Evolutionary conservation across 64 coral and sea anemone genomes (phyloP).

Genomic region (Dendrophyllia cribrosa): DNA sequence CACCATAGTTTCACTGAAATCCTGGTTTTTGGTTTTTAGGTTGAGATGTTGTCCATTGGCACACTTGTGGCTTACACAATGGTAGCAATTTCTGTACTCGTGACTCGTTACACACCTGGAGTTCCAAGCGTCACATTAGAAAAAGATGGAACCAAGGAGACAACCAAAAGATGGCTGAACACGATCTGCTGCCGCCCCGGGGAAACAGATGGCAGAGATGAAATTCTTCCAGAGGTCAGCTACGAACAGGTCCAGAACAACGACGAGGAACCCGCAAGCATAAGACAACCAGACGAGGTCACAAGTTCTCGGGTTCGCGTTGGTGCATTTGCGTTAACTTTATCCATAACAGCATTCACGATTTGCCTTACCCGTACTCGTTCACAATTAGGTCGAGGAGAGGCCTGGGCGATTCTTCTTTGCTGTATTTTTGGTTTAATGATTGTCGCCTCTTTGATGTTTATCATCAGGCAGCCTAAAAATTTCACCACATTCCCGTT

Average conservation of each 20-base stretch:
- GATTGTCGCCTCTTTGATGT: slow-evolving; percentile 32
- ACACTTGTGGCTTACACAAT: slow-evolving; percentile 66
- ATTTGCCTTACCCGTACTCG: slow-evolving; percentile 22
- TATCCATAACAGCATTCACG: not conserved
- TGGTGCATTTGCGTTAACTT: not conserved
- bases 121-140: slow-evolving; percentile 31
- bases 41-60: slow-evolving; percentile 75
- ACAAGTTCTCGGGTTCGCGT: slow-evolving; percentile 22
- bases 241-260: slow-evolving; percentile 17
- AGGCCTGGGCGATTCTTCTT: slow-evolving; percentile 52
- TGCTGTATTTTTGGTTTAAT: slow-evolving; percentile 58
- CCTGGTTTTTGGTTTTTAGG: not conserved
- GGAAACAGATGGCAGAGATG: not conserved
- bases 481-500: slow-evolving; percentile 64
- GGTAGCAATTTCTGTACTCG: slow-evolving; percentile 53
- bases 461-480: slow-evolving; percentile 53
- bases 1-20: too few species aligned
- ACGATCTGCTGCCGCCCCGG: slow-evolving; percentile 42
- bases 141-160: not conserved
- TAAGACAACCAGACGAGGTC: not conserved
- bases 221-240: not conserved
- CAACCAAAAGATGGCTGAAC: slow-evolving; percentile 49
- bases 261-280: not conserved
- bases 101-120: slow-evolving; percentile 57
- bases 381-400: not conserved